These are phyloP conservation scores for Liposcelis brunnea DNA, from an alignment of 2,888 invertebrate species.

Conservation along the genomic window DNA sequence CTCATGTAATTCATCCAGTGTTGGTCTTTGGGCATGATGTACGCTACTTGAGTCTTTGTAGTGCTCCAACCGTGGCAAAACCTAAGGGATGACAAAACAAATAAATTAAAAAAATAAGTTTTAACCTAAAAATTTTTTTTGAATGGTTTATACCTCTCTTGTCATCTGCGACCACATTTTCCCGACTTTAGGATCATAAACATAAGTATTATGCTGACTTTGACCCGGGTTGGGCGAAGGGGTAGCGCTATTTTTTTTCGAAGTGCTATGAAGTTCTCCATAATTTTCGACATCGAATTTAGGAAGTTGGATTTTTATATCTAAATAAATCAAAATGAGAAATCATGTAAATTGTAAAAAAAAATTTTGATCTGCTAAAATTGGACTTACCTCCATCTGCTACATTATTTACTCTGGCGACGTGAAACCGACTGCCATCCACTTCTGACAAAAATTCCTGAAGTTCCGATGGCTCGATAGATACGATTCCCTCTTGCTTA, in stretches of 20 bases:
- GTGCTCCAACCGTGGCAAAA: conserved; percentile 71
- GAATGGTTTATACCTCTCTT: background rate
- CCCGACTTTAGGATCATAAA: background rate
- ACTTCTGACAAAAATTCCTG: background rate
- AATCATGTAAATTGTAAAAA: background rate
- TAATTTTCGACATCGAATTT: conserved; percentile 1
- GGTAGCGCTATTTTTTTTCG: background rate
- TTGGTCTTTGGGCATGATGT: conserved; percentile 71
- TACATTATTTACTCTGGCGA: background rate
- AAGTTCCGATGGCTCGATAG: background rate
- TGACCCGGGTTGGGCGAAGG: background rate
- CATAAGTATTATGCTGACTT: conserved; percentile 5
- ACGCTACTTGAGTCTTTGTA: conserved; percentile 78
- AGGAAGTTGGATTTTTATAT: background rate
- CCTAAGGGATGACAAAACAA: conserved; percentile 29
- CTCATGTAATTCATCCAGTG: conserved; percentile 76
- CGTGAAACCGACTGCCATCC: conserved; percentile 2
- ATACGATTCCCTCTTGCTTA: background rate
- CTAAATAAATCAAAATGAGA: background rate
- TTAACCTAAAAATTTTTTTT: background rate
- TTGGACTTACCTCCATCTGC: background rate
- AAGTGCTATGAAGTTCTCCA: background rate
- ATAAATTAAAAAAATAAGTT: background rate
- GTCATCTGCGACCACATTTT: conserved; percentile 1
- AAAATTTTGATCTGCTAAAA: background rate